Conservation (phyloP, 2,797 vertebrate species). For the Sebastes hubbsi region DNA sequence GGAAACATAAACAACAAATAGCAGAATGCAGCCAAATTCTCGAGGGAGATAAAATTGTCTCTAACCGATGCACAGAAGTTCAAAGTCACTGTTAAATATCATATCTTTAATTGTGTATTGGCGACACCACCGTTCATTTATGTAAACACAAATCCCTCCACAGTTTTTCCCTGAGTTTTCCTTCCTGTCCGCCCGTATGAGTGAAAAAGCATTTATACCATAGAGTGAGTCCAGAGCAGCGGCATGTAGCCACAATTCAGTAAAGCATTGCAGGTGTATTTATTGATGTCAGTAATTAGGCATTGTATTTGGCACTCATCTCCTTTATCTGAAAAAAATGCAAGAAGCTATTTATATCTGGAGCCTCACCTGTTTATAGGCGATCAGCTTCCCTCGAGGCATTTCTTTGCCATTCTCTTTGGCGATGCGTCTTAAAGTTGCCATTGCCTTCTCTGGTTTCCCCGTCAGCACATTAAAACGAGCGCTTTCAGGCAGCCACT, state of each 20-base stretch:
- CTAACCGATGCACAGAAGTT: no score
- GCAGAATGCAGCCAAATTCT: background rate
- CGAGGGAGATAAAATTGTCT: no score
- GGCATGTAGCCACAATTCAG: no score
- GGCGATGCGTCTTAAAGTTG: conserved; percentile 86
- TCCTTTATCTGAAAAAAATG: background rate
- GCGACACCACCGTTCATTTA: no score
- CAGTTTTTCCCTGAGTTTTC: no score
- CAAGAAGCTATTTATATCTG: background rate
- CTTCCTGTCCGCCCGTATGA: no score
- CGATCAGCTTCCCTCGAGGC: conserved; percentile 85
- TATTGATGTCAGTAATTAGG: background rate
- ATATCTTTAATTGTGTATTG: background rate
- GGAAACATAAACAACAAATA: background rate
- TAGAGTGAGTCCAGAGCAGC: no score
- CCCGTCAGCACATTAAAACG: conserved; percentile 89
- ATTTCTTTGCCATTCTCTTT: conserved; percentile 86
- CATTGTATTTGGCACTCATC: background rate
- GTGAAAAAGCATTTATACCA: no score
- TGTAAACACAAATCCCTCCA: background rate
- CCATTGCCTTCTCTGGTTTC: conserved; percentile 85
- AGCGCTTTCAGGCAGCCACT: conserved; percentile 96
- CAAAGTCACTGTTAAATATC: no score
- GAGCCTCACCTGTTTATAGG: conserved; percentile 81
- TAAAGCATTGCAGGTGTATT: background rate